These are phyloP conservation scores for Tupiocoris notatus DNA, from an alignment of 2,888 invertebrate genomes.

Conservation along the genomic window DNA sequence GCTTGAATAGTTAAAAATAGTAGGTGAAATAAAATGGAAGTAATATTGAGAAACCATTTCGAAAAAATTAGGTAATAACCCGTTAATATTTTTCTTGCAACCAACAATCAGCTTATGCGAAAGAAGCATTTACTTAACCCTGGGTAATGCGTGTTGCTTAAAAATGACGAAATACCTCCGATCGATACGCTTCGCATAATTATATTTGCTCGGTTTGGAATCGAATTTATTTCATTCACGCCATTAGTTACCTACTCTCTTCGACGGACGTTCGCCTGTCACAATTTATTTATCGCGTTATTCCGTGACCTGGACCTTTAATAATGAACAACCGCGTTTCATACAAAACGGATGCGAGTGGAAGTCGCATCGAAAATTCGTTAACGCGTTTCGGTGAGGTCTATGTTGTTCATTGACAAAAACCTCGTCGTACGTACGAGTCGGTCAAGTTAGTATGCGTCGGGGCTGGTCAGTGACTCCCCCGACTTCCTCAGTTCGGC, in stretches of 20 bases:
- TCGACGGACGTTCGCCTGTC: not conserved
- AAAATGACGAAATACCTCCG: too few species aligned
- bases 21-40: too few species aligned
- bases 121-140: too few species aligned
- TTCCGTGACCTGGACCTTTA: not conserved
- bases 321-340: not conserved
- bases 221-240: not conserved
- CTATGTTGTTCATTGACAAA: constrained; percentile 36
- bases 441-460: constrained; percentile 37
- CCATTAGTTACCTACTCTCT: too few species aligned
- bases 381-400: constrained; percentile 8
- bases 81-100: too few species aligned
- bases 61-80: too few species aligned
- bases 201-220: not conserved
- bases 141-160: too few species aligned
- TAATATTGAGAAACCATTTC: too few species aligned
- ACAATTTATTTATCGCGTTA: not conserved
- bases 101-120: too few species aligned
- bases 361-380: constrained; percentile 6
- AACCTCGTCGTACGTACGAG: not conserved
- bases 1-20: too few species aligned
- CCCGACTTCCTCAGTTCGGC: constrained; percentile 25
- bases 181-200: not conserved
- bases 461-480: constrained; percentile 29
- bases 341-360: not conserved